Base-by-base conservation (phyloP, 1,140 invertebrate species). In the Ericerus pela region DNA sequence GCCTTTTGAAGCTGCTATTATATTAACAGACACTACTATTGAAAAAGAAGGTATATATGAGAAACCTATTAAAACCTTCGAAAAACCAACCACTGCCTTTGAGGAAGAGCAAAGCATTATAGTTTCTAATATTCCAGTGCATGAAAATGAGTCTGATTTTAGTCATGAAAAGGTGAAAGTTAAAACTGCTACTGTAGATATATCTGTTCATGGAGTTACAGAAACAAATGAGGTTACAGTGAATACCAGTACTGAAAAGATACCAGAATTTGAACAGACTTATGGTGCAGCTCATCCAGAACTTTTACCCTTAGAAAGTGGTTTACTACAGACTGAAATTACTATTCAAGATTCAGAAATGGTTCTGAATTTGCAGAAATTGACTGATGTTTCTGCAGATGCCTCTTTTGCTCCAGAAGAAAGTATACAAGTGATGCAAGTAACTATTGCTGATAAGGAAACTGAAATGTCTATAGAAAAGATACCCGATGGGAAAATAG, bases 131-230 rank as follows among this genome's bases (percentile, higher is more conserved):
- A 67, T 68, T 2, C 66, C 64, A 14, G 52, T 68, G 8, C 65
- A 70, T 29, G 64, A 64, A 56, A 71, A 65, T 53, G 58, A 70
- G 51, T 63, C 58, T 16, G 62, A 64, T 16, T 66, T 73, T 68
- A 37, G 57, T 53, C 2, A 59, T 66, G 61, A 58, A 62, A 31
- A 59, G 61, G 18, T 58, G 62, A 3, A 36, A 60, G 10, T 37
- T 59, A 24, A 29, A 47, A 47, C 3, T 24, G 41, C 41, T 5
- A 3, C 16, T 22, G 8, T 47, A 14, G 41, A 24, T 10, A 22
- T 47, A 24, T 14, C 41, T 47, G 41, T 18, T 2, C 41, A 47
- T 16, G 10, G 8, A 5, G 16, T 47, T 8, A 10, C 41, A 3
- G 41, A 47, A 24, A 47, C 41, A 10, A 47, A 24, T 22, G 41